A percentile compares a stretch with the other conserved stretches of the same genome.
Conservation (phyloP, 2,797 vertebrate genomes). For the Margarornis squamiger region DNA sequence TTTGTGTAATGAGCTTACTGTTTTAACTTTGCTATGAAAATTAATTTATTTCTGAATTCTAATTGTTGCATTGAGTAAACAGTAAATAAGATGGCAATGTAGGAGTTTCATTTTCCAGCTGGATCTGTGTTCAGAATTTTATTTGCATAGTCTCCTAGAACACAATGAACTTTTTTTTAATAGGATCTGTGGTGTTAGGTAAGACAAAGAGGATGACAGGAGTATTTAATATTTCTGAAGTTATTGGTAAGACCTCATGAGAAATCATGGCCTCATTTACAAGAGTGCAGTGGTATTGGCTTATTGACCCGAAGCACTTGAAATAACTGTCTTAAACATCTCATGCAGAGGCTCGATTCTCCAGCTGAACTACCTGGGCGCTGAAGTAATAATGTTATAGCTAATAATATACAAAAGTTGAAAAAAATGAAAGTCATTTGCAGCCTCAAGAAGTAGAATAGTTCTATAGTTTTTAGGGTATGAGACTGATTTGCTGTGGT, state of each 20-base stretch:
- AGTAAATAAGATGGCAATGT: neutral
- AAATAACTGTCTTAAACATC: constrained; percentile 10
- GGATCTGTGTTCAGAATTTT: neutral
- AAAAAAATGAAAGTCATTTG: neutral
- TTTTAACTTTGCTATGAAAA: neutral
- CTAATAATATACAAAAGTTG: neutral
- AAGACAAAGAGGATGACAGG: neutral
- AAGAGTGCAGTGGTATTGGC: neutral
- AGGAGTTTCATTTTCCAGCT: neutral
- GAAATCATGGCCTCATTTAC: constrained; percentile 36
- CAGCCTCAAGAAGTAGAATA: neutral
- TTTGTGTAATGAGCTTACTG: neutral
- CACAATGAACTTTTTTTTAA: neutral
- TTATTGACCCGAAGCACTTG: constrained; percentile 47
- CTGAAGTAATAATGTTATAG: neutral
- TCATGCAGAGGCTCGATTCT: neutral
- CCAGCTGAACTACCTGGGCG: neutral
- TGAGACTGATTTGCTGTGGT: neutral
- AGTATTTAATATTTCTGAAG: constrained; percentile 12
- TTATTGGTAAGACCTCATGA: constrained; percentile 26
- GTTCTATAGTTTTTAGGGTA: neutral
- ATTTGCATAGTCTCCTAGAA: neutral
- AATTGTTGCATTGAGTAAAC: neutral
- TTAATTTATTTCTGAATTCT: neutral
- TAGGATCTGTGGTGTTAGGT: neutral